These are phyloP conservation scores for Tinea trinotella DNA, from an alignment of 2,888 invertebrate genomes.

Conservation along the genomic window DNA sequence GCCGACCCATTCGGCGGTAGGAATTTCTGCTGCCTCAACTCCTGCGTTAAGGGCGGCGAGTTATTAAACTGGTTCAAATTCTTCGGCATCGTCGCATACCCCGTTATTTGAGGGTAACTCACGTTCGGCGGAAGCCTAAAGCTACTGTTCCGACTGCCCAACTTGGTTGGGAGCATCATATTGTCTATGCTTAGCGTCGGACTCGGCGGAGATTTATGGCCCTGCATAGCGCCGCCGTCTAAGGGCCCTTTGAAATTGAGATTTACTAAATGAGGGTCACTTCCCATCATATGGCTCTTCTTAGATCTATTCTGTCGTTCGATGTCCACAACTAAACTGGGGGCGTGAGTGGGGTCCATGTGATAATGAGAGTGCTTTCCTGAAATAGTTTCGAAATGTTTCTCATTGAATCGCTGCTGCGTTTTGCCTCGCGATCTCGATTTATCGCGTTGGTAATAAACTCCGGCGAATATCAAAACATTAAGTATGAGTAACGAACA, in stretches of 20 bases:
- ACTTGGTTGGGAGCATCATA: conserved; percentile 62
- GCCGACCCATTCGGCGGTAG: conserved; percentile 74
- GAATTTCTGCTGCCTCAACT: conserved; percentile 70
- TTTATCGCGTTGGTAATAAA: conserved; percentile 86
- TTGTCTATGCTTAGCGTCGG: conserved; percentile 74
- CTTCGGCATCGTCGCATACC: conserved; percentile 74
- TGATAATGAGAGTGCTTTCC: conserved; percentile 85
- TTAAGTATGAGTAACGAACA: conserved; percentile 86
- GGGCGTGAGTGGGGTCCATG: conserved; percentile 82
- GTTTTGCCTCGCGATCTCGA: conserved; percentile 76
- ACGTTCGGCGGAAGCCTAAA: conserved; percentile 54
- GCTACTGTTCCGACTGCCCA: conserved; percentile 68
- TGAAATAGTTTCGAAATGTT: conserved; percentile 82
- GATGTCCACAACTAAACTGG: conserved; percentile 87
- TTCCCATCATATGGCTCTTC: conserved; percentile 53
- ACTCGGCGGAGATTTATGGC: conserved; percentile 72
- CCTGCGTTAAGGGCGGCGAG: conserved; percentile 58
- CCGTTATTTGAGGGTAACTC: conserved; percentile 56
- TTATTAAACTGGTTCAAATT: conserved; percentile 70
- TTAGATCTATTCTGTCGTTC: conserved; percentile 70
- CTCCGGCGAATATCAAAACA: conserved; percentile 87
- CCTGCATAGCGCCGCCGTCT: conserved; percentile 52
- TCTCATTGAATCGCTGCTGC: conserved; percentile 80
- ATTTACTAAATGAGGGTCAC: conserved; percentile 67
- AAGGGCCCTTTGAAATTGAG: conserved; percentile 72